Base-by-base conservation (phyloP, 2,797 vertebrate species). In the Benthosema pterotum region DNA sequence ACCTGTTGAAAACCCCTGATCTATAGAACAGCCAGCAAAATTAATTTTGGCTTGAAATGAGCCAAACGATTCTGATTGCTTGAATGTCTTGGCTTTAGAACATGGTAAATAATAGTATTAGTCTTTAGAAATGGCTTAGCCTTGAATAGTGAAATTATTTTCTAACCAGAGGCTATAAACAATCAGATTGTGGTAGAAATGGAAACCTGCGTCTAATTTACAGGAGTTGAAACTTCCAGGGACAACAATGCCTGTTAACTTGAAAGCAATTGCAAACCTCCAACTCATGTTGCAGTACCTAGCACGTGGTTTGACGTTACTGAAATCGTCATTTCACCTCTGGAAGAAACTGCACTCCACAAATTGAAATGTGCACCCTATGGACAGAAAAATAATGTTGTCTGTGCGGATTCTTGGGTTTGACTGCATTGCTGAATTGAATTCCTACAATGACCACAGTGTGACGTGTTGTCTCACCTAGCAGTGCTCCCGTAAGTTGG, bases 191-290 rank as follows among this genome's bases (percentile, higher is more conserved):
- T 66, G 54, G 51, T n/a, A 49, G 74, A 72, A 75, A 63, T 77
- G 64, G 71, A 83, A 82, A 60, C n/a, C 59, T 67, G 53, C 55
- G 55, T 79, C 57, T 51, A 54, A 71, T 77, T 78, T 84, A 67
- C 73, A 80, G 43, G 17, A 59, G 62, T 49, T 82, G 65, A 77
- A n/a, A 75, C 76, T 83, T 72, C 8, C 16, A 68, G 9, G 76
- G 77, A 78, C 74, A 38, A 73, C 63, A 25, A 58, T 48, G 42
- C 25, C 59, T 69, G 43, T 52, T 48, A 25, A 54, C 46, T 58
- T 48, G 6, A 42, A 19, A 11, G 1, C 45, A 74, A 70, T 59
- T 22, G 4, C 60, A 52, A 69, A 63, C 38, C 8, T 58, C 16
- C 22, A 57, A 59, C 57, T 43, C 52, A 19, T 69, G 60, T 60